phyloP scores from a whole-genome alignment of 2,797 vertebrate species.

The Sternarchorhynchus goeldii region DNA sequence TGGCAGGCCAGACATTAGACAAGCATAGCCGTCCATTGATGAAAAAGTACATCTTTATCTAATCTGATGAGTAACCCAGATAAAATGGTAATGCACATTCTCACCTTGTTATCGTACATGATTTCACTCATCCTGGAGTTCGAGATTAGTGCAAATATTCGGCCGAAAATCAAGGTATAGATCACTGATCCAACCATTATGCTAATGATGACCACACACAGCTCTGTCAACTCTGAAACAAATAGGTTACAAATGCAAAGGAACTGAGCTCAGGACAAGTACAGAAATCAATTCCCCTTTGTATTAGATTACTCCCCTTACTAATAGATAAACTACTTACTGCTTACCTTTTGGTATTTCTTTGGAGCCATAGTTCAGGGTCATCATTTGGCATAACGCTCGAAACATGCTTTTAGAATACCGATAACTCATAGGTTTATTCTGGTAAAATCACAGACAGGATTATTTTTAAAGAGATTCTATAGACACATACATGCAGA shows the following conservation, averaged over 20 bases:
- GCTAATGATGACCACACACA: slow-evolving; percentile 42
- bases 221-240: slow-evolving; percentile 51
- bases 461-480: not conserved
- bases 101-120: slow-evolving; percentile 35
- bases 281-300: not conserved
- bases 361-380: slow-evolving; percentile 47
- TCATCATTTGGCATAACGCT: slow-evolving; percentile 20
- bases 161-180: slow-evolving; percentile 42
- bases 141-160: slow-evolving; percentile 23
- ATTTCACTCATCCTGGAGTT: slow-evolving; percentile 26
- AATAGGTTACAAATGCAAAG: slow-evolving; percentile 21
- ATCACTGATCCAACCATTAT: slow-evolving; percentile 7
- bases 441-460: slow-evolving; percentile 29
- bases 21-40: slow-evolving; percentile 34
- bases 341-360: slow-evolving; percentile 43
- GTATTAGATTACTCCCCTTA: no score
- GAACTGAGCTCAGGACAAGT: not conserved
- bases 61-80: not conserved
- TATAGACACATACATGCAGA: not conserved
- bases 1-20: not conserved
- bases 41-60: not conserved
- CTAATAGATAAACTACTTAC: slow-evolving; percentile 30
- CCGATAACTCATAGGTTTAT: slow-evolving; percentile 45
- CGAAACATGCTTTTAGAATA: slow-evolving; percentile 49
- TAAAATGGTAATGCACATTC: not conserved